Percentiles rank a stretch among this genome's conserved stretches.
phyloP scores from a whole-genome alignment of 92 coral and sea anemone genomes.

The Epizoanthus fatuus region DNA sequence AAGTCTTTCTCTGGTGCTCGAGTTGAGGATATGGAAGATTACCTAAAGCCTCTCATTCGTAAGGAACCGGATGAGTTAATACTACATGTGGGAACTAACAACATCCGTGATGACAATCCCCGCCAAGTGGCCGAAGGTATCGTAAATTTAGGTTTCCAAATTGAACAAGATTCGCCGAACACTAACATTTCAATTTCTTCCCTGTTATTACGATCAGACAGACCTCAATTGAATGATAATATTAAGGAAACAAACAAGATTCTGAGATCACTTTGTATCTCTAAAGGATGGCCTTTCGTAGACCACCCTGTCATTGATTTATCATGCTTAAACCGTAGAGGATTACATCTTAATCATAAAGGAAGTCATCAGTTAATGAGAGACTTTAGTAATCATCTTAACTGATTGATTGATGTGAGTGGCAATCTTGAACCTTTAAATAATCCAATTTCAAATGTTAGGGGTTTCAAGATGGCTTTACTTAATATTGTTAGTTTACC shows the following conservation, averaged over 20 bases:
- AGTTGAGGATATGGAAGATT: constrained; percentile 72
- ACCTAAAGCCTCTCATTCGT: constrained; percentile 57
- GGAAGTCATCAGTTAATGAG: constrained; percentile 33
- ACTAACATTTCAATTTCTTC: constrained; percentile 54
- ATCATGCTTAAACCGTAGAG: constrained; percentile 42
- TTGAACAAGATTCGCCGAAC: constrained; percentile 61
- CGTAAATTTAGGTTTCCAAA: constrained; percentile 63
- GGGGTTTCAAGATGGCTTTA: not conserved
- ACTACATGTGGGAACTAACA: constrained; percentile 70
- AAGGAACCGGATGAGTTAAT: constrained; percentile 69
- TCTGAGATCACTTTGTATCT: constrained; percentile 47
- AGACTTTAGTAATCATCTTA: constrained; percentile 26
- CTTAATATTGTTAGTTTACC: constrained; percentile 46
- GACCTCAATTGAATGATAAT: no score
- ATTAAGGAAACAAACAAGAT: constrained; percentile 28
- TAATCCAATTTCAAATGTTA: not conserved
- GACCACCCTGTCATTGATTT: constrained; percentile 2
- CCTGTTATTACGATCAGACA: constrained; percentile 40
- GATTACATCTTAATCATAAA: constrained; percentile 45
- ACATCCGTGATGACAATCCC: constrained; percentile 46
- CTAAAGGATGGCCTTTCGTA: constrained; percentile 47
- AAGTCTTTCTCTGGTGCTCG: constrained; percentile 67
- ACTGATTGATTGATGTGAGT: constrained; percentile 49
- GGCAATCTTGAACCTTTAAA: constrained; percentile 3
- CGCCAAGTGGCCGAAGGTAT: constrained; percentile 67